These are phyloP conservation scores for Actinernus sp. DNA, from an alignment of 92 coral and sea anemone genomes.

Conservation along the genomic window DNA sequence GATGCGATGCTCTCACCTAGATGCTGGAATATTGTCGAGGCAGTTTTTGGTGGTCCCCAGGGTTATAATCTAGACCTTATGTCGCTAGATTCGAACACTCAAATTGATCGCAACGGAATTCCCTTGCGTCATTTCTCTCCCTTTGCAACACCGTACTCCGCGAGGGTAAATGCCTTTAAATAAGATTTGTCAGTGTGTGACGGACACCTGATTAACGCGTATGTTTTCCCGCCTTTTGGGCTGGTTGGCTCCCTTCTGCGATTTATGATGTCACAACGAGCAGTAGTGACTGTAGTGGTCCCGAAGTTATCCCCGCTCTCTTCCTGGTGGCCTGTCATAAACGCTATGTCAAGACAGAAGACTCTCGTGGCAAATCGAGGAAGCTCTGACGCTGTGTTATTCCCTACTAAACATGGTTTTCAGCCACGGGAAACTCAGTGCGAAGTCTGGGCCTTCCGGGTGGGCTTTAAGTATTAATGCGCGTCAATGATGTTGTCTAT, in stretches of 20 bases:
- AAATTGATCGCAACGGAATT: neutral
- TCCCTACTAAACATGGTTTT: conserved; percentile 30
- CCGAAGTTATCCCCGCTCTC: too few species aligned
- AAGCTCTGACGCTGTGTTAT: conserved; percentile 1
- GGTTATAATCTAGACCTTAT: neutral
- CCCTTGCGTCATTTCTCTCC: neutral
- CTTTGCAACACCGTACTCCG: neutral
- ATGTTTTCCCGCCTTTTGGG: neutral
- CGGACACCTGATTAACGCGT: conserved; percentile 13
- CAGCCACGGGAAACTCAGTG: conserved; percentile 7
- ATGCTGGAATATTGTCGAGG: neutral
- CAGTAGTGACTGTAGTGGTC: conserved; percentile 8
- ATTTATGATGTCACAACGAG: conserved; percentile 15
- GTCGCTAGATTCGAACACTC: neutral
- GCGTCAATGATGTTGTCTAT: too few species aligned
- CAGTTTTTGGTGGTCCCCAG: neutral
- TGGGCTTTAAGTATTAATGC: too few species aligned
- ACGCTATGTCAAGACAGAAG: conserved; percentile 1
- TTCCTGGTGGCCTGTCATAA: too few species aligned
- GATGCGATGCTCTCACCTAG: neutral
- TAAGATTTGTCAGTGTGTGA: conserved; percentile 13
- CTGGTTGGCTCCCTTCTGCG: conserved; percentile 34
- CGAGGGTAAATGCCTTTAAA: conserved; percentile 7
- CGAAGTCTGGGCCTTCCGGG: too few species aligned
- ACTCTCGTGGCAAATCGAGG: neutral